Evolutionary conservation across 1,140 invertebrate species (phyloP).

Genomic region (Cydia fagiglandana): DNA sequence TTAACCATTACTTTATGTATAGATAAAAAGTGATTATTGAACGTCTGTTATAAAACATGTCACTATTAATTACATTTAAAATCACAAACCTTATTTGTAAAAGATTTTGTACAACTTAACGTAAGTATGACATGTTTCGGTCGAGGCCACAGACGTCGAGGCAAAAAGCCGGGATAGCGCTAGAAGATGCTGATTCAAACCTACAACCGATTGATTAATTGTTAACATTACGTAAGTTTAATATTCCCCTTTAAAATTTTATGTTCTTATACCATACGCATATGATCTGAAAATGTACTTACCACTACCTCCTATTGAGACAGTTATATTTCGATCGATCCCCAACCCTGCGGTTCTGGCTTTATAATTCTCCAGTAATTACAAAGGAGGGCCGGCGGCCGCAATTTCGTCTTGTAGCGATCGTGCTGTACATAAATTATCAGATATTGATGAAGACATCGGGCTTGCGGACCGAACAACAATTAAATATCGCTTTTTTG

Average conservation of each 20-base stretch:
- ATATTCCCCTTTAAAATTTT: too few species aligned
- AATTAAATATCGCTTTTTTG: constrained; percentile 57
- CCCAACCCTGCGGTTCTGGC: constrained; percentile 67
- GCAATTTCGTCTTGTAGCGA: constrained; percentile 77
- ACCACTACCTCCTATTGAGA: neutral
- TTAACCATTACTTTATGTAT: neutral
- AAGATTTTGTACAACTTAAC: too few species aligned
- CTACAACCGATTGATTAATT: too few species aligned
- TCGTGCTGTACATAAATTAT: constrained; percentile 78
- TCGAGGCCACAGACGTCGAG: too few species aligned
- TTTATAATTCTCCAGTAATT: constrained; percentile 79
- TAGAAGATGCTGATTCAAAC: too few species aligned
- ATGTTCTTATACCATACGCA: neutral
- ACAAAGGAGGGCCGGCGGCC: constrained; percentile 76
- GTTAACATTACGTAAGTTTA: too few species aligned
- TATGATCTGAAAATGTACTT: neutral
- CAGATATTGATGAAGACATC: constrained; percentile 79
- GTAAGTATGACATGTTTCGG: too few species aligned
- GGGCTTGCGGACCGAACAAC: constrained; percentile 58
- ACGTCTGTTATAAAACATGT: too few species aligned
- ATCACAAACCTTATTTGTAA: neutral
- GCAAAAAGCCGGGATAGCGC: too few species aligned
- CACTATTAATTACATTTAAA: neutral
- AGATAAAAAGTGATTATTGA: too few species aligned
- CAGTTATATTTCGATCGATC: neutral